Conservation (phyloP, 2,113 vertebrate species). For the Himantopus leucocephalus region DNA sequence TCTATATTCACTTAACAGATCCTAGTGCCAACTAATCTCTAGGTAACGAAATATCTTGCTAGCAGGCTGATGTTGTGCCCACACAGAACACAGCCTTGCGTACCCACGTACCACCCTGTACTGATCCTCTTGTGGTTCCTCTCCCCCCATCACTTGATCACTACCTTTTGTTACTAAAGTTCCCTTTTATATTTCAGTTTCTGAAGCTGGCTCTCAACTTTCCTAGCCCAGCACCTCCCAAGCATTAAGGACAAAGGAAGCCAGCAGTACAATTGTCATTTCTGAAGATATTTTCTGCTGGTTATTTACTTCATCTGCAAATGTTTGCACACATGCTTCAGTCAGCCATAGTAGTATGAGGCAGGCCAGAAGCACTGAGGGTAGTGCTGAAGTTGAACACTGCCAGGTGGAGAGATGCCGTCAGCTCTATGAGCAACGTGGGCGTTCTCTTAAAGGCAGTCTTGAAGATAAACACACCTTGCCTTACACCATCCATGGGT, state of each 20-base stretch:
- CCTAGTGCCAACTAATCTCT: not conserved
- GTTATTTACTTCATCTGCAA: not conserved
- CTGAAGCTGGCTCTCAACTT: not conserved
- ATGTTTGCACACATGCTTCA: not conserved
- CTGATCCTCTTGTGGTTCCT: not conserved
- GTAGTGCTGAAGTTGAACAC: not conserved
- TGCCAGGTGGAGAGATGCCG: not conserved
- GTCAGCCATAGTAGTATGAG: not conserved
- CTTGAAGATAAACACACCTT: slow-evolving; percentile 17
- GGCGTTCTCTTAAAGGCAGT: not conserved
- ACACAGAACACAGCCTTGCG: not conserved
- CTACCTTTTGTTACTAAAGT: not conserved
- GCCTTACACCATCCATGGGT: not conserved
- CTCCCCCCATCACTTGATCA: not conserved
- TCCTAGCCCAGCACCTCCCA: not conserved
- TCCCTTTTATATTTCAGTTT: not conserved
- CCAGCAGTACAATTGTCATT: not conserved
- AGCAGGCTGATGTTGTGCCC: not conserved
- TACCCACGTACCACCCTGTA: not conserved
- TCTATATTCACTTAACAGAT: not conserved
- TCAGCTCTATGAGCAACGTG: not conserved
- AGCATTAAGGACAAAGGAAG: not conserved
- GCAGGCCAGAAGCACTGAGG: not conserved
- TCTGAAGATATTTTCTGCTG: not conserved
- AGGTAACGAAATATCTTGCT: not conserved